Base-by-base conservation (phyloP, 2,888 invertebrate genomes). In the Andrena haemorrhoa region DNA sequence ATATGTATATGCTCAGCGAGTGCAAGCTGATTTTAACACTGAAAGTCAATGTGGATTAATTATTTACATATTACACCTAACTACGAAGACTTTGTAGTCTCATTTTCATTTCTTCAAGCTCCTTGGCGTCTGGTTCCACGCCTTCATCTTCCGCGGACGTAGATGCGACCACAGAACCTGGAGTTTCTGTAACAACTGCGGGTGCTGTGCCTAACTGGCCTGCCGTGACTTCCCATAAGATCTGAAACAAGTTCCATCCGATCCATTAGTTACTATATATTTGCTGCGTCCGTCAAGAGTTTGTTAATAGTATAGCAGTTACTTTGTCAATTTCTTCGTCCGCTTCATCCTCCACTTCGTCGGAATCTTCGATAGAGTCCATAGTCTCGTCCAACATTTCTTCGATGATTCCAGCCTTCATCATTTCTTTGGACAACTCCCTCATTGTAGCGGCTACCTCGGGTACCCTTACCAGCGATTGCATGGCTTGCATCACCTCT, bases 331-430 rank as follows among this genome's bases (percentile, higher is more conserved):
- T 97, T 95, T 99, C 99, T 85, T 96, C 96, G 94, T 99, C 98
- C 5, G 98, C 99, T 89, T 98, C 98, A 90, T 99, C 99, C 91
- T 99, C 99, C 95, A 99, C 96, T 92, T 99, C 98, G 90, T 99
- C 98, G 6, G 97, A 96, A 93, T 98, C 98, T 90, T 98, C 98
- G 84, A 99, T 96, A 4, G 96, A 95, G 82, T 99, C 98, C 96
- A 99, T 97, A 41, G 99, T 98, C 92, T 99, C 99, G 86, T 99
- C 99, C 58, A 99, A 95, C 99, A 99, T 99, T 94, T 99, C 99
- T 93, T 99, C 99, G 72, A 99, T 98, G 80, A 99, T 99, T 23
- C 99, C 99, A 0, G 99, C 98, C 94, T 97, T 97, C 98, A 98
- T 99, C 99, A 99, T 99, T 95, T 99, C 99, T 92, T 98, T 98